These are phyloP conservation scores for Galago senegalensis DNA, from an alignment of 2,797 vertebrate genomes.

Conservation along the genomic window DNA sequence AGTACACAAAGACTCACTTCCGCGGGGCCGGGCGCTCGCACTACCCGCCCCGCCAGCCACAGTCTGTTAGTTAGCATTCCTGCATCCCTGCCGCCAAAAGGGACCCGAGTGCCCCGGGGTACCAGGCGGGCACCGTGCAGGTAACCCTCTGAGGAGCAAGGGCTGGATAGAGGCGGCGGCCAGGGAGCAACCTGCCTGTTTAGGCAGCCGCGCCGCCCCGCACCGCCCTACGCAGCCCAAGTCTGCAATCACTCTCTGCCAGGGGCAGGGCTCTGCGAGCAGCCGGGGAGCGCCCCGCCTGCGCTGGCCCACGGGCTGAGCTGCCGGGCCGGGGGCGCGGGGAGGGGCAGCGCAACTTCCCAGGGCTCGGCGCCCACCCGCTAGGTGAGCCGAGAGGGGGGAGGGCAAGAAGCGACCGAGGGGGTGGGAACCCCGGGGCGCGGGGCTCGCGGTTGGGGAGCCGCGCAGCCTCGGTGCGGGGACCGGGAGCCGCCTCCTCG, in stretches of 20 bases:
- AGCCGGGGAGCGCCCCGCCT: not conserved
- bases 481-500: constrained; percentile 5
- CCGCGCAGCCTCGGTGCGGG: not conserved
- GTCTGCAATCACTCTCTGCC: constrained; percentile 49
- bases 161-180: not conserved
- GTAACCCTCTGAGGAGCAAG: not conserved
- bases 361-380: not conserved
- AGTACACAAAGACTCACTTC: constrained; percentile 68
- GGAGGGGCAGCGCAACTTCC: constrained; percentile 49
- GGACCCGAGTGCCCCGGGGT: not conserved
- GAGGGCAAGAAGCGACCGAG: accelerated
- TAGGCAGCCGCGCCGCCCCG: constrained; percentile 53
- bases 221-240: constrained; percentile 48
- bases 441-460: not conserved
- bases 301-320: not conserved
- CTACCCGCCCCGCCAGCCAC: not conserved
- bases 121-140: not conserved
- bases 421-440: not conserved
- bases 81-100: not conserved
- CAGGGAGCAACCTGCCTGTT: constrained; percentile 25
- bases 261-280: not conserved
- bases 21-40: not conserved
- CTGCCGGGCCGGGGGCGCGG: not conserved
- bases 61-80: not conserved
- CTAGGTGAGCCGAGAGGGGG: constrained; percentile 15